Conservation (phyloP, 2,888 invertebrate species). For the Drosophila sordidula region DNA sequence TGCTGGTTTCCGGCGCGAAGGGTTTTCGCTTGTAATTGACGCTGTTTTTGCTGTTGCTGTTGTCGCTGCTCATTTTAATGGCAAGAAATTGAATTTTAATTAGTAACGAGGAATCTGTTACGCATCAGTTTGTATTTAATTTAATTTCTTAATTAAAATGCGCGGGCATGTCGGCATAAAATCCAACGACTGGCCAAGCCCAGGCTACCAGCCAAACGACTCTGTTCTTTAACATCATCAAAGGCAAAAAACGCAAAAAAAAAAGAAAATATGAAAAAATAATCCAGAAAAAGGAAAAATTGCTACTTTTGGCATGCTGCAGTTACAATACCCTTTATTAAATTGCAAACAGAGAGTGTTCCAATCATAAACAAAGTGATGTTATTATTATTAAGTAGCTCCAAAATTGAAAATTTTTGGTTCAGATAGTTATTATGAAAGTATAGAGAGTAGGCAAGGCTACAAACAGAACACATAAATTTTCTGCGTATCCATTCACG, state of each 20-base stretch:
- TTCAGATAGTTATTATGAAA: no score
- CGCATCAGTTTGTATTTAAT: constrained; percentile 81
- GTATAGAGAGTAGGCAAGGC: no score
- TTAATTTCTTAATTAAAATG: constrained; percentile 82
- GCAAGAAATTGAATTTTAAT: constrained; percentile 81
- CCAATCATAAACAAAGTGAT: not conserved
- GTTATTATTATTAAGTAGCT: no score
- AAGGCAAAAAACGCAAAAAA: constrained; percentile 17
- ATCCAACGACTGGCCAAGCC: constrained; percentile 61
- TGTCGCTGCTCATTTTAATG: constrained; percentile 72
- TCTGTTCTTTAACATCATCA: constrained; percentile 41
- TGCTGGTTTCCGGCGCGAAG: constrained; percentile 60
- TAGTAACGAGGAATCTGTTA: constrained; percentile 81
- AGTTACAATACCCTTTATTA: not conserved
- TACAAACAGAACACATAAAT: no score
- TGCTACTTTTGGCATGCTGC: no score
- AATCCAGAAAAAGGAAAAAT: not conserved
- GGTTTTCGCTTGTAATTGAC: constrained; percentile 71
- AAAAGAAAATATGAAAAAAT: constrained; percentile 13
- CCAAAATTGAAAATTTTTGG: not conserved
- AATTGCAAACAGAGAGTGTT: not conserved
- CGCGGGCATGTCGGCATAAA: constrained; percentile 76
- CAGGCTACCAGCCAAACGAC: constrained; percentile 13
- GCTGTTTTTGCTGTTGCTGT: constrained; percentile 39
- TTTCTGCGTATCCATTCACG: no score